Evolutionary conservation across 1,140 invertebrate genomes (phyloP), one percentile per base, ranked within the genome.

Genomic region (Drosophila hydei): DNA sequence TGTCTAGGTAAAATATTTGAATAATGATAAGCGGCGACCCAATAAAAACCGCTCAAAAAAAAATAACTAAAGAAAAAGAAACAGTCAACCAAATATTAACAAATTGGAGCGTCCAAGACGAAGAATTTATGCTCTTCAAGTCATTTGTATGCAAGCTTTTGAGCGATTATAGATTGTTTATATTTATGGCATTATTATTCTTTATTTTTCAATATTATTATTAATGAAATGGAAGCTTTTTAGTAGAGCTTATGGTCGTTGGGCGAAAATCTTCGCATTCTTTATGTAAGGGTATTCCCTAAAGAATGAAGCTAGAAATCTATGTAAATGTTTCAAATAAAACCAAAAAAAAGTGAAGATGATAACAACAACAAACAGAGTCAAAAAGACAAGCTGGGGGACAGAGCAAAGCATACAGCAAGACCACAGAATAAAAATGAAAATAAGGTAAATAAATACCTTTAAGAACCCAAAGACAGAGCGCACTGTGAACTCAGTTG

Each of bases 1-100:
- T 21, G 58, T 21, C 51, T 84, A 85, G 81, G 80, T 85, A 85
- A 85, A 85, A 87, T 85, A 85, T 85, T 85, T 85, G 63, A 85
- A 85, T 85, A 85, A 85, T 85, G 80, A 85, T 85, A 85, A 81
- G 75, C 75, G 25, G 36, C 33, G 43, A 43, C 19, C 69, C 54
- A 71, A 72, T 56, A 71, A 61, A 75, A 40, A 40, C 1, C 27
- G 51, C 40, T 16, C 40, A 14, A 45, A 70, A 65, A 67, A 54
- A 50, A 71, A 38, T 23, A 40, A 23, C 0, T 11, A 38, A n/a
- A 33, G 21, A 59, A 51, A 21, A 33, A 67, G 9, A 55, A 30
- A 27, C 59, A 62, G 27, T 60, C 60, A 64, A 70, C 21, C 67
- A 63, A 47, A 70, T 55, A 69, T 23, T 47, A 50, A 54, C 23